Evolutionary conservation across 2,888 invertebrate species (phyloP).

Genomic region (Athalia circularis): DNA sequence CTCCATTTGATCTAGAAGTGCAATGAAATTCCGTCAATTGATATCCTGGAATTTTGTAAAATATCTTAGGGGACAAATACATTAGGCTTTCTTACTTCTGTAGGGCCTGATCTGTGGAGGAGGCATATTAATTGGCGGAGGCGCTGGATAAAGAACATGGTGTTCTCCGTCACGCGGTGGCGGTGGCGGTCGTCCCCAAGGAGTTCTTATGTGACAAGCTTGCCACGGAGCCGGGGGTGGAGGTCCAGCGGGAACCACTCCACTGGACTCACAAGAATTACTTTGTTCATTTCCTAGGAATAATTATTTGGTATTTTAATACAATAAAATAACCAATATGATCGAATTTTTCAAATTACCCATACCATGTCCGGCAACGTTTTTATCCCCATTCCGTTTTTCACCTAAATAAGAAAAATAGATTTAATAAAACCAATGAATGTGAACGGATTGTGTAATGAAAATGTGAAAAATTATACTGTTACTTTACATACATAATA

Average conservation of each 20-base stretch:
- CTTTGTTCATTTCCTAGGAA: conserved; percentile 62
- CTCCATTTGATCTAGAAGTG: conserved; percentile 60
- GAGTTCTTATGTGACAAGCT: conserved; percentile 63
- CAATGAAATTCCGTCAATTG: not conserved
- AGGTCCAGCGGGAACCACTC: conserved; percentile 42
- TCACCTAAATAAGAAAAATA: conserved; percentile 66
- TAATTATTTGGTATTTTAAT: not conserved
- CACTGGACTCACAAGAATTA: conserved; percentile 49
- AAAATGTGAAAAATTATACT: conserved; percentile 12
- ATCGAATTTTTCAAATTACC: not conserved
- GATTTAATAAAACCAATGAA: not conserved
- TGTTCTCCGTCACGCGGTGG: conserved; percentile 61
- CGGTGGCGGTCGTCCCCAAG: conserved; percentile 63
- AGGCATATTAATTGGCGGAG: conserved; percentile 68
- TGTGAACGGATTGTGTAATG: not conserved
- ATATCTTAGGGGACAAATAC: conserved; percentile 8
- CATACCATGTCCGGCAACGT: conserved; percentile 65
- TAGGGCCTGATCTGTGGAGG: conserved; percentile 68
- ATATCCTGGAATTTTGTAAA: not conserved
- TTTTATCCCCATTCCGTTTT: conserved; percentile 67
- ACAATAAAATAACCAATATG: not conserved
- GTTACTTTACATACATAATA: conserved; percentile 48
- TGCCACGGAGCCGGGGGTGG: conserved; percentile 66
- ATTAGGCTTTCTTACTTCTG: conserved; percentile 57
- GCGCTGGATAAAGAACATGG: conserved; percentile 52